Base-by-base conservation (phyloP, 2,113 vertebrate species). In the Pelecanoides urinatrix region DNA sequence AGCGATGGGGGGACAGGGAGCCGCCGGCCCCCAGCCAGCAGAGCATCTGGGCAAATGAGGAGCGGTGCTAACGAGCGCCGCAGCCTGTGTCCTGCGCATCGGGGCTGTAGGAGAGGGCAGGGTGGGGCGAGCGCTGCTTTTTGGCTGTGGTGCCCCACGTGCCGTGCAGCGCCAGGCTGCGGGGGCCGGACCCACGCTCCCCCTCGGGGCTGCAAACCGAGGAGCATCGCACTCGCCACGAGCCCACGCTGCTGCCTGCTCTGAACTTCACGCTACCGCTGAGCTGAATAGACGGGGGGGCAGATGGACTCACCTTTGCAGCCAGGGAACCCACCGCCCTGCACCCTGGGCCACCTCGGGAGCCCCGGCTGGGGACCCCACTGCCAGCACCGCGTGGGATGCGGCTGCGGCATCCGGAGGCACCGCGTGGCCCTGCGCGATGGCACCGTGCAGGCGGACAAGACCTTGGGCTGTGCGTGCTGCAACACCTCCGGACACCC, bases 401-500 rank as follows among this genome's bases (percentile, higher is more conserved):
- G 10, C 1, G 5, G 42, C 75, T 13, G 56, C 52, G 22, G 75
- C 34, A 10, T 8, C 52, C 6, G 2, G 44, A 19, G 9, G 34
- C 36, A 32, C n/a, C 47, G 4, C 5, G 2, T 32, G 52, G 2
- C 45, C 74, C 74, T 2, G 7, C 1, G 2, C 0, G 5, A 58
- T 1, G 17, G 26, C 53, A 20, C 19, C 0, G 22, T 3, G 42
- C 34, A 15, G 56, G 56, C 2, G 10, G 29, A n/a, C 13, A 3
- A 56, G 87, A 34, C 70, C 87, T 42, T 23, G 75, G 19, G 47
- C 30, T 16, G 21, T 9, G 19, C 3, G 0, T 17, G 56, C 9
- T 16, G 23, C 19, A 4, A 5, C 1, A 0, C 21, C 49, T 53
- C 63, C 12, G 3, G 40, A 34, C 52, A 53, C 8, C 65, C 38